Evolutionary conservation across 2,113 vertebrate genomes (phyloP).

Genomic region (Tretioscincus oriximinensis): DNA sequence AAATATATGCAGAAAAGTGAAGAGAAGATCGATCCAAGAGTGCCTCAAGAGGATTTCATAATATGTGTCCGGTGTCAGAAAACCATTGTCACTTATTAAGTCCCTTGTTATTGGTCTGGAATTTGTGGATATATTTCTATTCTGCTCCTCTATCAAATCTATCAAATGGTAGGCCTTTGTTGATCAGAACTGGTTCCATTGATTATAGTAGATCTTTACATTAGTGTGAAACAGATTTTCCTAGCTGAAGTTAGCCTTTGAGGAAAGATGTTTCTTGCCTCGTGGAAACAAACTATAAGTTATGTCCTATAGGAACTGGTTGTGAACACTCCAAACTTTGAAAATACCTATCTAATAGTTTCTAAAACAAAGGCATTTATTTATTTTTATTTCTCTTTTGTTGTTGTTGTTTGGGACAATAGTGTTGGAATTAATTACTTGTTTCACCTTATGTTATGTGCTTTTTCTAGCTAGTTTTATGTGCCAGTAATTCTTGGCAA

Average conservation of each 20-base stretch:
- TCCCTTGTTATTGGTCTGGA: too few relatives aligned
- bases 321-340: background rate
- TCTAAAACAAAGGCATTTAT: background rate
- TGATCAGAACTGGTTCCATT: background rate
- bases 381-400: background rate
- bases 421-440: conserved; percentile 1
- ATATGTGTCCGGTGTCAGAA: too few relatives aligned
- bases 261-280: background rate
- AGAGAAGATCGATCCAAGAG: too few relatives aligned
- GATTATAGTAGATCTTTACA: background rate
- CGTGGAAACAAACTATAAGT: background rate
- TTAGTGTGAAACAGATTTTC: background rate
- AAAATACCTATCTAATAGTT: too few relatives aligned
- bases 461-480: conserved; percentile 26
- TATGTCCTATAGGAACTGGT: background rate
- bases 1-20: too few relatives aligned
- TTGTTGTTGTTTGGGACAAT: background rate
- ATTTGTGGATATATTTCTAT: too few relatives aligned
- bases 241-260: background rate
- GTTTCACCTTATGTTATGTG: conserved; percentile 3
- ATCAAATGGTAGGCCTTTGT: too few relatives aligned
- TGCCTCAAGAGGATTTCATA: too few relatives aligned
- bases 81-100: too few relatives aligned
- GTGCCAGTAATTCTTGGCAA: conserved; percentile 16
- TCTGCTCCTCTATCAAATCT: too few relatives aligned